These are phyloP conservation scores for Scolopax rusticola DNA, from an alignment of 2,797 vertebrate genomes.

Conservation along the genomic window DNA sequence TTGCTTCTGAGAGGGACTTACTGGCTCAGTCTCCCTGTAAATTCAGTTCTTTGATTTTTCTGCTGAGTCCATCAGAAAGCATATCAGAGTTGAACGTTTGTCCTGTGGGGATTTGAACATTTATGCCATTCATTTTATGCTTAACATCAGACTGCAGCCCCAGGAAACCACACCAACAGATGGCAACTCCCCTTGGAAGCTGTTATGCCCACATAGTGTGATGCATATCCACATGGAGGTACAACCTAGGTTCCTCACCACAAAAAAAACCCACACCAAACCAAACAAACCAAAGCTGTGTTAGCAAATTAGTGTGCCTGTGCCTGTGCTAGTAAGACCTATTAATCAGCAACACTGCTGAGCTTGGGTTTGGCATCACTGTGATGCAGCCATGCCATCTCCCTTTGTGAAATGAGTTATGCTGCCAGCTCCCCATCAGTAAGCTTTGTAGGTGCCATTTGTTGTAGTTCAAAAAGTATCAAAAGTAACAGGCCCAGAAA, in stretches of 20 bases:
- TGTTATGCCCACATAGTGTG: background rate
- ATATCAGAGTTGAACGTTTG: background rate
- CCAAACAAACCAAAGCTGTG: background rate
- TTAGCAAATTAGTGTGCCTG: background rate
- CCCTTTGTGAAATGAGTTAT: background rate
- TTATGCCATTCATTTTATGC: background rate
- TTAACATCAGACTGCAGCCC: background rate
- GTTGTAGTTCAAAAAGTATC: background rate
- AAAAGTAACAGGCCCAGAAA: background rate
- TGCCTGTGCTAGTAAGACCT: background rate
- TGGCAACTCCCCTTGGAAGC: background rate
- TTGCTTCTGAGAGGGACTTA: background rate
- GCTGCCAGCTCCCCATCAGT: background rate
- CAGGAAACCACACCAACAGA: background rate
- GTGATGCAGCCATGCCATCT: background rate
- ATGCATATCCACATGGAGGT: background rate
- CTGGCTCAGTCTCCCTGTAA: background rate
- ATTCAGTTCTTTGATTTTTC: background rate
- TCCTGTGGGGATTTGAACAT: background rate
- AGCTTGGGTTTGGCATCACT: background rate
- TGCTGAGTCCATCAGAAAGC: background rate
- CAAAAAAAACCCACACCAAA: background rate
- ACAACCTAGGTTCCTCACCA: background rate
- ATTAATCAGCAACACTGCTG: background rate
- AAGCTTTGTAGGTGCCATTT: background rate